Conservation (phyloP, 2,113 vertebrate genomes). For the Andinoacara biseriatus region DNA sequence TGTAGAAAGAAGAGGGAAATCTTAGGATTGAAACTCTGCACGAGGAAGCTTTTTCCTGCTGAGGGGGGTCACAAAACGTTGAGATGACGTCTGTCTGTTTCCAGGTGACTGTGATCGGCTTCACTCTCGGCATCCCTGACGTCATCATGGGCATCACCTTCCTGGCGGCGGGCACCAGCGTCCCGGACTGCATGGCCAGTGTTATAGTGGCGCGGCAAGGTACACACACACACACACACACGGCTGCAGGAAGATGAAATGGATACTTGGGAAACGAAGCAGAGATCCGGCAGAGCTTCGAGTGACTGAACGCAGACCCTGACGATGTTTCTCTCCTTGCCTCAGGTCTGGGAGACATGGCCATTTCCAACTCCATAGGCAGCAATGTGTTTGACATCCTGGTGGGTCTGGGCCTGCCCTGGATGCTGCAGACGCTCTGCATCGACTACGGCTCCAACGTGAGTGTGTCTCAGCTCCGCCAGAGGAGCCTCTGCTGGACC, state of each 20-base stretch:
- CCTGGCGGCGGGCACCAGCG: slow-evolving; percentile 93
- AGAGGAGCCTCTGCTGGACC: neutral
- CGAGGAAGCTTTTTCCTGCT: neutral
- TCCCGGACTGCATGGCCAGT: slow-evolving; percentile 97
- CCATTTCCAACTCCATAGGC: slow-evolving; percentile 95
- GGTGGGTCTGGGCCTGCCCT: slow-evolving; percentile 93
- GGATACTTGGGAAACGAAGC: neutral
- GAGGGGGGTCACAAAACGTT: neutral
- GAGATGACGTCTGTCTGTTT: neutral
- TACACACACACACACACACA: slow-evolving; percentile 54
- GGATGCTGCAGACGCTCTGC: slow-evolving; percentile 91
- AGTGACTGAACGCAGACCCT: slow-evolving; percentile 11
- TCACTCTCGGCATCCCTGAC: slow-evolving; percentile 93
- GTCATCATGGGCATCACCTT: slow-evolving; percentile 99
- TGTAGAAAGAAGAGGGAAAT: neutral
- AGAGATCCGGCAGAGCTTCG: neutral
- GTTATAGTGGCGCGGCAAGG: slow-evolving; percentile 95
- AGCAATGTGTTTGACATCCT: slow-evolving; percentile 97
- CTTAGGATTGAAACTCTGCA: no score
- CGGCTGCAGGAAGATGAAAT: neutral
- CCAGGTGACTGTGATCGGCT: slow-evolving; percentile 94
- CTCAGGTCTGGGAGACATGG: slow-evolving; percentile 95
- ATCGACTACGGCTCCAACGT: slow-evolving; percentile 92
- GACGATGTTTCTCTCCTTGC: slow-evolving; percentile 34
- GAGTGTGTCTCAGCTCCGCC: slow-evolving; percentile 69